A percentile compares a stretch with the other conserved stretches of the same genome.
phyloP scores from a whole-genome alignment of 1,140 invertebrate species.

The Eriocheir sinensis region DNA sequence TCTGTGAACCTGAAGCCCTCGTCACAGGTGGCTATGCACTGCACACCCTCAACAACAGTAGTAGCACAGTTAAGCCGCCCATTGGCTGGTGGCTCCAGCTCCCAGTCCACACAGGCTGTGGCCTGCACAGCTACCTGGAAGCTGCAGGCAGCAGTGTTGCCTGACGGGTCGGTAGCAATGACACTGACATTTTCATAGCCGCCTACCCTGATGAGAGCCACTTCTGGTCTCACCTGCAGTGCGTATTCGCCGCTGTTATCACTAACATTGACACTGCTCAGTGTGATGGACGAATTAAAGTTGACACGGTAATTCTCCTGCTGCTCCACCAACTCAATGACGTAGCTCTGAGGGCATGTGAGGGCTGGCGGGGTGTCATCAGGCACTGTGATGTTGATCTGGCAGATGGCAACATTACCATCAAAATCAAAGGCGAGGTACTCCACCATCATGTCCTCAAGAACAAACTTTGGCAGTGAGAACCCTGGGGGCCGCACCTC shows the following conservation, averaged over 20 bases:
- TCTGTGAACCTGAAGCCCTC: slow-evolving; percentile 95
- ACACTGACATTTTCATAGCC: slow-evolving; percentile 97
- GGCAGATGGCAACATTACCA: slow-evolving; percentile 97
- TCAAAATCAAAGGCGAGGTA: slow-evolving; percentile 98
- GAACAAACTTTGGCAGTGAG: slow-evolving; percentile 92
- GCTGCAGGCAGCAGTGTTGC: slow-evolving; percentile 94
- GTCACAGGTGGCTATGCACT: slow-evolving; percentile 95
- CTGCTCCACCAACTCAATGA: slow-evolving; percentile 94
- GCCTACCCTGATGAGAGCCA: slow-evolving; percentile 93
- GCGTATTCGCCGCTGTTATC: slow-evolving; percentile 90
- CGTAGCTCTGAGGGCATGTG: slow-evolving; percentile 97
- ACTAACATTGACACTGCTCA: slow-evolving; percentile 94
- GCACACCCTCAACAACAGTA: slow-evolving; percentile 85
- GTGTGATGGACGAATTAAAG: slow-evolving; percentile 94
- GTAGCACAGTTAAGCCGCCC: slow-evolving; percentile 93
- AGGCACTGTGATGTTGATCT: slow-evolving; percentile 96
- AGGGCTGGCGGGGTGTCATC: slow-evolving; percentile 94
- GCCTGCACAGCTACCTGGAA: slow-evolving; percentile 97
- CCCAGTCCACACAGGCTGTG: slow-evolving; percentile 96
- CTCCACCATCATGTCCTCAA: slow-evolving; percentile 95
- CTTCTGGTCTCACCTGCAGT: slow-evolving; percentile 91
- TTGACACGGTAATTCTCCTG: slow-evolving; percentile 95
- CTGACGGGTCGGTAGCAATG: slow-evolving; percentile 92
- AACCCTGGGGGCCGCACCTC: slow-evolving; percentile 96
- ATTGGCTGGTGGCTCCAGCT: slow-evolving; percentile 92